Conservation (phyloP, 2,797 vertebrate species). For the Sebastes dallii region DNA sequence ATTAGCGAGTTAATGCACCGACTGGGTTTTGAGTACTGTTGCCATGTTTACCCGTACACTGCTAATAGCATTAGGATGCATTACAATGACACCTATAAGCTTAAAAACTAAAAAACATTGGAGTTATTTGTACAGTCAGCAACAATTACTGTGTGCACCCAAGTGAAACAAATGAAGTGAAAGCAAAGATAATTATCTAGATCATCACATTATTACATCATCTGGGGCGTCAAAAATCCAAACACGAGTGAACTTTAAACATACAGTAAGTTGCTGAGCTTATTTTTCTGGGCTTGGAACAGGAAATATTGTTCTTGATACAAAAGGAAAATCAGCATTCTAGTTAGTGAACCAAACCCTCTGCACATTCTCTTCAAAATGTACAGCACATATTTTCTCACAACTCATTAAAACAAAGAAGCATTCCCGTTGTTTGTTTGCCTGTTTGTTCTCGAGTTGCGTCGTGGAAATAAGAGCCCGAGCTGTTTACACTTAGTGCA, state of each 20-base stretch:
- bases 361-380: slow-evolving; percentile 12
- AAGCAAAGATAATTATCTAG: slow-evolving; percentile 49
- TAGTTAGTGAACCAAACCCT: slow-evolving; percentile 12
- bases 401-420: slow-evolving; percentile 52
- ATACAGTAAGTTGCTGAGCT: background rate
- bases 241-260: background rate
- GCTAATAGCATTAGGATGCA: slow-evolving; percentile 15
- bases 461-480: background rate
- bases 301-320: slow-evolving; percentile 16
- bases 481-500: slow-evolving; percentile 13
- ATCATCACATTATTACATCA: slow-evolving; percentile 33
- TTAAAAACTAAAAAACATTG: background rate
- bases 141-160: slow-evolving; percentile 32
- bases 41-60: slow-evolving; percentile 8
- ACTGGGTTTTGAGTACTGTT: slow-evolving; percentile 14
- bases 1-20: slow-evolving; percentile 46
- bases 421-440: slow-evolving; percentile 37
- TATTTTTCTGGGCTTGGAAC: slow-evolving; percentile 1
- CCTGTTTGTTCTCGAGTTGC: slow-evolving; percentile 19
- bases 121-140: slow-evolving; percentile 18
- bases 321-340: background rate
- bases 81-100: slow-evolving; percentile 21
- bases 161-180: slow-evolving; percentile 25
- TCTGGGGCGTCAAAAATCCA: background rate
- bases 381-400: slow-evolving; percentile 39